Evolutionary conservation across 2,113 vertebrate genomes (phyloP).

Genomic region (Oryzias celebensis): DNA sequence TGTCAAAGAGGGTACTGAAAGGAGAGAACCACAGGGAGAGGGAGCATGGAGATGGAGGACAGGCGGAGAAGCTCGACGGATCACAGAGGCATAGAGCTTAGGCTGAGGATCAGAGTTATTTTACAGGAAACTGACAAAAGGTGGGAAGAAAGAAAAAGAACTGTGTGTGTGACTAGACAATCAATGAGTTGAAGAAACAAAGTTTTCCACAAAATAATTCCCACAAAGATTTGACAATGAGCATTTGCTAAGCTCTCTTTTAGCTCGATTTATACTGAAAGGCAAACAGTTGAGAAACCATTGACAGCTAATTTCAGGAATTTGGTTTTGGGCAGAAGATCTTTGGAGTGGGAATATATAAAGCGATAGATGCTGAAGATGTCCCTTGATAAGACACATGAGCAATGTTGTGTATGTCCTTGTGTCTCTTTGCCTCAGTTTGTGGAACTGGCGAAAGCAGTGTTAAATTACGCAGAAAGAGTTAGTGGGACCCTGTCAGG

Average conservation of each 20-base stretch:
- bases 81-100: conserved; percentile 73
- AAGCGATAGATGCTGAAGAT: conserved; percentile 37
- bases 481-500: conserved; percentile 74
- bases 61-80: conserved; percentile 68
- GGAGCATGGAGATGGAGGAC: conserved; percentile 67
- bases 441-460: conserved; percentile 59
- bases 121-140: conserved; percentile 73
- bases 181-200: conserved; percentile 64
- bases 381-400: conserved; percentile 53
- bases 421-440: conserved; percentile 43
- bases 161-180: conserved; percentile 56
- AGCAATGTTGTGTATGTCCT: conserved; percentile 60
- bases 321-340: conserved; percentile 21
- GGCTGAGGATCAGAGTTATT: conserved; percentile 71
- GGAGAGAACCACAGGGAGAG: conserved; percentile 65
- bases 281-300: conserved; percentile 12
- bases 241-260: conserved; percentile 44
- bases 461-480: conserved; percentile 83
- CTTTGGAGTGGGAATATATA: conserved; percentile 27
- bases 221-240: conserved; percentile 59
- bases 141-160: conserved; percentile 34
- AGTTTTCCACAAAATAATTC: conserved; percentile 63
- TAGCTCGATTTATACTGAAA: conserved; percentile 7
- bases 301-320: conserved; percentile 14
- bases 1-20: conserved; percentile 73